A percentile compares a stretch with the other conserved stretches of the same genome.
Evolutionary conservation across 2,113 vertebrate genomes (phyloP).

Genomic region (Nannospalax galili): DNA sequence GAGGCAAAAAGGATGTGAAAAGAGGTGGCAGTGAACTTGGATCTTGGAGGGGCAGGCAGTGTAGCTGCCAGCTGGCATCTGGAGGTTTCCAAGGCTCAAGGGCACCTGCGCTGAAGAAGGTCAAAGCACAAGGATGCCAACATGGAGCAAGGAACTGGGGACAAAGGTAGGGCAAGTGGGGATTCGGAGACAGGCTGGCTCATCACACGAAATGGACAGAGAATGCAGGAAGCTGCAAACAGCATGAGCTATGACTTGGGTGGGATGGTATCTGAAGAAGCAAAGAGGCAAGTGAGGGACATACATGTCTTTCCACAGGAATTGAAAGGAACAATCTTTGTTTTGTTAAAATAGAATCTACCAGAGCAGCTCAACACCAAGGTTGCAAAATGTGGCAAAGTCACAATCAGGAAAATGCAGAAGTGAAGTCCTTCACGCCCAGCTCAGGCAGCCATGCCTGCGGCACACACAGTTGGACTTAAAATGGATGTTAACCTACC

Average conservation of each 20-base stretch:
- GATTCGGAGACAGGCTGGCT: too few species aligned
- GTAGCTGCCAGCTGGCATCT: background rate
- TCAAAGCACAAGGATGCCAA: rapidly evolving
- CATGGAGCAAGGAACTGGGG: background rate
- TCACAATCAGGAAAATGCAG: background rate
- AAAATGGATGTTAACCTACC: background rate
- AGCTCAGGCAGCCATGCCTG: background rate
- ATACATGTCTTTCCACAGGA: background rate
- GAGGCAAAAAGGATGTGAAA: background rate
- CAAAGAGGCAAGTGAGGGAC: background rate
- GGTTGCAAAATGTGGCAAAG: constrained; percentile 40
- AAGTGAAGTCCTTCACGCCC: background rate
- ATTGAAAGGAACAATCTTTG: background rate
- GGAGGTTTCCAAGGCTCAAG: background rate
- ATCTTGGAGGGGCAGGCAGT: background rate
- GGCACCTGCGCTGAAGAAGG: too few species aligned
- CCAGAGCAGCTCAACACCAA: background rate
- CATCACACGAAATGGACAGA: background rate
- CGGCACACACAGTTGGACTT: background rate
- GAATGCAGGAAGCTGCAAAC: background rate
- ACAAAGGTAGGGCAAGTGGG: background rate
- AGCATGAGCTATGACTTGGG: background rate
- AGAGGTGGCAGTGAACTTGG: too few species aligned
- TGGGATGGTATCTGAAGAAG: background rate
- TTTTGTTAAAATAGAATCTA: constrained; percentile 56